These are phyloP conservation scores for Acrocephalus arundinaceus DNA, from an alignment of 2,113 vertebrate species.

Conservation along the genomic window DNA sequence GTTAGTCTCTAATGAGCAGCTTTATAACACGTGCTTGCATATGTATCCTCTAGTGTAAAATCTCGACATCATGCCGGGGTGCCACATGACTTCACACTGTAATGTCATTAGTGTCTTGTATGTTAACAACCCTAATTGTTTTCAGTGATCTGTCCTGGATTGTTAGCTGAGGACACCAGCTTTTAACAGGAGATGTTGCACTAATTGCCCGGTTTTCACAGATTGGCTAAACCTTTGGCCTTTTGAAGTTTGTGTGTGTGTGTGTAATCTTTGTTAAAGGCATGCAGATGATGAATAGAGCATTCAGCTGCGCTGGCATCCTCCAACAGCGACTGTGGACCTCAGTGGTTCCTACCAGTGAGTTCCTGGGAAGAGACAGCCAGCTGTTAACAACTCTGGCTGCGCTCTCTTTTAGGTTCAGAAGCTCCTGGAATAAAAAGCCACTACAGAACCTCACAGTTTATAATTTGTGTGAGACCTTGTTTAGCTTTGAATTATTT, in stretches of 20 bases:
- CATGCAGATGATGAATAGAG: neutral
- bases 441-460: neutral
- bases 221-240: neutral
- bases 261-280: neutral
- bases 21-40: neutral
- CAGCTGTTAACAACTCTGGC: neutral
- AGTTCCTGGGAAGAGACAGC: neutral
- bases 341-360: neutral
- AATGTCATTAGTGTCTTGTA: constrained; percentile 7
- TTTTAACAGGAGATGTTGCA: neutral
- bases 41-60: neutral
- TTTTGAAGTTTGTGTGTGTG: neutral
- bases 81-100: neutral
- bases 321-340: neutral
- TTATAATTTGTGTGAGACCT: neutral
- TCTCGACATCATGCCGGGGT: neutral
- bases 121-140: constrained; percentile 44
- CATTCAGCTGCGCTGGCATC: neutral
- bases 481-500: constrained; percentile 14
- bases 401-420: neutral
- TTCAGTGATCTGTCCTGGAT: neutral
- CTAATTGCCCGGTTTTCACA: constrained; percentile 47
- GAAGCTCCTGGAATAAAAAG: neutral
- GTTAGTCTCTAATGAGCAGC: neutral
- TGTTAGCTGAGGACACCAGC: neutral